Conservation (phyloP, 1,140 invertebrate genomes). For the Dryas iulia region DNA sequence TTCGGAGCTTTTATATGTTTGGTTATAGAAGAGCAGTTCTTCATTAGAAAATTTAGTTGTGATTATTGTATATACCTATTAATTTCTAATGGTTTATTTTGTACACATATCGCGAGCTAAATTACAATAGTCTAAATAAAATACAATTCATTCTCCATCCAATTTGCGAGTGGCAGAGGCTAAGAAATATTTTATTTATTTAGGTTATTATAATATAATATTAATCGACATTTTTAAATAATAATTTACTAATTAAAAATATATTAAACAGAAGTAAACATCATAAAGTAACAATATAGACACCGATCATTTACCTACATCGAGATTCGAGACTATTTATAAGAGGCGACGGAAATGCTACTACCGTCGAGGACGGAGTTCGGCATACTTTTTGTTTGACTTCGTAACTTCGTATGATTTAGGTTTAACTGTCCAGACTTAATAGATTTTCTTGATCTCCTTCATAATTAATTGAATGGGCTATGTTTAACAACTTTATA, state of each 20-base stretch:
- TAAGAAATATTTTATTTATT: no score
- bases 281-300: constrained; percentile 38
- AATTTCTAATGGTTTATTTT: no score
- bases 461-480: background rate
- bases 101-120: no score
- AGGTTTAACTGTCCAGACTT: background rate
- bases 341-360: constrained; percentile 48
- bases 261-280: constrained; percentile 14
- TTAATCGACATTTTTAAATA: background rate
- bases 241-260: background rate
- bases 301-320: constrained; percentile 50
- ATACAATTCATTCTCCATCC: no score
- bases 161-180: no score
- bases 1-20: no score
- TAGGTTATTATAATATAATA: no score
- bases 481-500: background rate
- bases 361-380: constrained; percentile 12
- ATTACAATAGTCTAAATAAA: no score
- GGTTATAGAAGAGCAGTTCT: no score
- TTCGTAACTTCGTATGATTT: constrained; percentile 10
- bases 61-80: no score
- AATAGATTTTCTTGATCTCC: constrained; percentile 6
- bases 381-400: constrained; percentile 17
- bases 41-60: no score
- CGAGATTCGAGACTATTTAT: constrained; percentile 47